Percentiles rank a stretch among this genome's conserved stretches.
Evolutionary conservation across 2,888 invertebrate genomes (phyloP).

Genomic region (Diploptera punctata): DNA sequence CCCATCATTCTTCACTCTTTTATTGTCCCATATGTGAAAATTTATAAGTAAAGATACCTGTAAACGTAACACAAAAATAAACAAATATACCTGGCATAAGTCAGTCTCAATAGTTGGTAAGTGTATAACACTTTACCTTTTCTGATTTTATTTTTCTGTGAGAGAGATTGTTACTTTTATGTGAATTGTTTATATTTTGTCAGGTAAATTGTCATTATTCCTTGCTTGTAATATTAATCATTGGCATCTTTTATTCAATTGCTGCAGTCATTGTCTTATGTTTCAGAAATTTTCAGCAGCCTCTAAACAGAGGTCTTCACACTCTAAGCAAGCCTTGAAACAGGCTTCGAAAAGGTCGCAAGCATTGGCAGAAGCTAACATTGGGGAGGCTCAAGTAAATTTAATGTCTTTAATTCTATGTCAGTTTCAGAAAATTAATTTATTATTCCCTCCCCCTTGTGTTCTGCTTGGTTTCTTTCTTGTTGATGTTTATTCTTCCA

Average conservation of each 20-base stretch:
- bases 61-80: no score
- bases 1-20: no score
- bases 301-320: conserved; percentile 31
- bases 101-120: no score
- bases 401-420: conserved; percentile 11
- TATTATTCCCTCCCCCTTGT: conserved; percentile 7
- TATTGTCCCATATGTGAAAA: no score
- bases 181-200: no score
- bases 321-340: conserved; percentile 32
- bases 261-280: conserved; percentile 22
- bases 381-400: conserved; percentile 39
- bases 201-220: no score
- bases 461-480: conserved; percentile 25
- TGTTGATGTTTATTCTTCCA: background rate
- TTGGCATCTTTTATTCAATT: background rate
- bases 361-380: conserved; percentile 36
- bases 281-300: conserved; percentile 38
- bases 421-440: conserved; percentile 7
- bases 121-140: no score
- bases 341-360: conserved; percentile 37
- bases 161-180: no score
- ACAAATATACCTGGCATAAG: no score
- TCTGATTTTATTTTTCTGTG: no score
- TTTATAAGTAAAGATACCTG: no score
- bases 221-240: no score